Percentiles rank a stretch among this genome's conserved stretches.
Evolutionary conservation across 2,113 vertebrate species (phyloP).

Genomic region (Gopherus evgoodei): DNA sequence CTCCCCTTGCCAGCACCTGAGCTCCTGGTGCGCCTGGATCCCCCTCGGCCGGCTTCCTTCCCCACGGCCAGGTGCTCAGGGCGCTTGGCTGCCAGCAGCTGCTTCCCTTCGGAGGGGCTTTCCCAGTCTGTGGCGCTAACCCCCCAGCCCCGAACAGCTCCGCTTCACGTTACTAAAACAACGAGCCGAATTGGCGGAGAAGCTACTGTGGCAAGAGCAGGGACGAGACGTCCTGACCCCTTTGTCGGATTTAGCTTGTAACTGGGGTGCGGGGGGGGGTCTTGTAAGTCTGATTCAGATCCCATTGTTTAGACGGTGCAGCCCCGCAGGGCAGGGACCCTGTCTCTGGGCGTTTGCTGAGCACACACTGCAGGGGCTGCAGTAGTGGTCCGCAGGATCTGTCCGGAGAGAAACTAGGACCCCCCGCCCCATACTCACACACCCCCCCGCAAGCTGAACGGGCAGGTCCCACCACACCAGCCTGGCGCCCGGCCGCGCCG

Average conservation of each 20-base stretch:
- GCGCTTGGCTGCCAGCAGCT: not conserved
- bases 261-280: not conserved
- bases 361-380: not conserved
- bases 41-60: not conserved
- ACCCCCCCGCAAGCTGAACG: too few relatives aligned
- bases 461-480: not conserved
- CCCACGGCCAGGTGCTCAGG: not conserved
- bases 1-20: fast-evolving
- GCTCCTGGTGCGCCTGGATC: fast-evolving
- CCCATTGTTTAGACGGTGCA: not conserved
- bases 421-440: not conserved
- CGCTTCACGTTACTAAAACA: constrained; percentile 45
- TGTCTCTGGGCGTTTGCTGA: too few relatives aligned
- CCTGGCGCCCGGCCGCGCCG: too few relatives aligned
- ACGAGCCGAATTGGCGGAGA: not conserved
- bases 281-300: not conserved
- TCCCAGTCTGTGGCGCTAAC: not conserved
- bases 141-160: not conserved
- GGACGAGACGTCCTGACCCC: not conserved
- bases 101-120: not conserved
- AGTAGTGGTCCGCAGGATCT: not conserved
- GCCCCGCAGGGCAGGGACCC: not conserved
- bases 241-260: not conserved
- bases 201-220: constrained; percentile 10
- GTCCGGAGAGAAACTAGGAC: constrained; percentile 6